phyloP scores from a whole-genome alignment of 2,888 invertebrate species.

The Euproctis similis region DNA sequence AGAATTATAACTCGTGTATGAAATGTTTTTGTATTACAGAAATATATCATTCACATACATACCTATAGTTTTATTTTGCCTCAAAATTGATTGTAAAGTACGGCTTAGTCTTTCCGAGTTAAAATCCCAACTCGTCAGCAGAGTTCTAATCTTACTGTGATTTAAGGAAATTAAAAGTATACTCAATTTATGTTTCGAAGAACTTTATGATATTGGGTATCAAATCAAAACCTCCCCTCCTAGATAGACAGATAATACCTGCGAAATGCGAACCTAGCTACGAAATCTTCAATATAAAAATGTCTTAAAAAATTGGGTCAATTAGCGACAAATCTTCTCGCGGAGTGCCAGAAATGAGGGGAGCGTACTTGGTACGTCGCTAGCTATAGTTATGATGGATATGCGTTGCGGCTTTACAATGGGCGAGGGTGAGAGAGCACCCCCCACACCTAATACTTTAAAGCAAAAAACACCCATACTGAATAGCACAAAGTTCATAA shows the following conservation, averaged over 20 bases:
- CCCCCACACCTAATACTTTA: slow-evolving; percentile 5
- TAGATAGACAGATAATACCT: slow-evolving; percentile 21
- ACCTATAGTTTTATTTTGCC: no score
- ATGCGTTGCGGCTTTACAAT: slow-evolving; percentile 43
- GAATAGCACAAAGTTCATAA: slow-evolving; percentile 34
- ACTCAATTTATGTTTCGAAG: slow-evolving; percentile 12
- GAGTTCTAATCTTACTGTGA: slow-evolving; percentile 14
- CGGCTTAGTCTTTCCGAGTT: no score
- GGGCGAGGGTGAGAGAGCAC: slow-evolving; percentile 41
- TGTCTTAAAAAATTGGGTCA: slow-evolving; percentile 58
- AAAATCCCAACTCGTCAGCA: slow-evolving; percentile 3
- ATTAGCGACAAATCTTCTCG: slow-evolving; percentile 51
- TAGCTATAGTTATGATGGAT: slow-evolving; percentile 41
- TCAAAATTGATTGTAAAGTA: no score
- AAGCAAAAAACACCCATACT: slow-evolving; percentile 29
- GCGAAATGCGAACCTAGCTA: no score
- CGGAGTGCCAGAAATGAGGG: slow-evolving; percentile 42
- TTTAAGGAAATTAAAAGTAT: slow-evolving; percentile 18
- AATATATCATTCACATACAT: no score
- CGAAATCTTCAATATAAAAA: slow-evolving; percentile 30
- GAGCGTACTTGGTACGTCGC: no score
- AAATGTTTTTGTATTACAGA: no score
- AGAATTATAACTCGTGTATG: no score
- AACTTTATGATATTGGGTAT: slow-evolving; percentile 29
- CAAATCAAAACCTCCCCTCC: slow-evolving; percentile 32